phyloP scores from a whole-genome alignment of 2,888 invertebrate genomes.

The Diogma glabrata region DNA sequence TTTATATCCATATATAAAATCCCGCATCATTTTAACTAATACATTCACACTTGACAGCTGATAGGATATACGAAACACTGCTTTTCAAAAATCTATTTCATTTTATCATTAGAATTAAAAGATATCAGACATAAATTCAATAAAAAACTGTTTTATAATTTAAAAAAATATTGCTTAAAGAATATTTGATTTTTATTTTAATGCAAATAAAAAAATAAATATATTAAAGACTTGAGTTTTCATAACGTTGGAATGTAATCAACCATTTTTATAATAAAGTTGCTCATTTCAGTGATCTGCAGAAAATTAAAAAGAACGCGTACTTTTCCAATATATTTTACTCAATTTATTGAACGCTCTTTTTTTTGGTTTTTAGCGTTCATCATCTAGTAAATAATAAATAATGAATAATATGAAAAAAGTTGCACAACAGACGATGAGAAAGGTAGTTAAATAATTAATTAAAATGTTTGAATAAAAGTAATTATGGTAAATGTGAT shows the following conservation, averaged over 20 bases:
- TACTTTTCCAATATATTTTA: conserved; percentile 2
- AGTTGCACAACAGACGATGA: conserved; percentile 17
- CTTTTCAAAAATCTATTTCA: neutral
- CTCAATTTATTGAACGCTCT: conserved; percentile 10
- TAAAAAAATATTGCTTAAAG: too few species aligned
- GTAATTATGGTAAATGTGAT: conserved; percentile 12
- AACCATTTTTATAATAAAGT: conserved; percentile 18
- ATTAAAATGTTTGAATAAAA: conserved; percentile 4
- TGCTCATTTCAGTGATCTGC: conserved; percentile 20
- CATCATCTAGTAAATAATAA: conserved; percentile 5
- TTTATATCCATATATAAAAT: conserved; percentile 1
- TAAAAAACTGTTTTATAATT: too few species aligned
- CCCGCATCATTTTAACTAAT: neutral
- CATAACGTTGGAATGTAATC: too few species aligned
- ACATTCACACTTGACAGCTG: conserved; percentile 6
- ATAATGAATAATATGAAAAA: conserved; percentile 18
- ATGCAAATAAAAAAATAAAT: too few species aligned
- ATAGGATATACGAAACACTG: conserved; percentile 1
- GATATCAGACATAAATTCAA: too few species aligned
- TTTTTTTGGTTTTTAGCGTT: conserved; percentile 5
- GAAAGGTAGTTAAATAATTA: conserved; percentile 17
- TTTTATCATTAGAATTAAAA: too few species aligned
- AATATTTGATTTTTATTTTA: too few species aligned
- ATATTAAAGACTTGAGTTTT: too few species aligned
- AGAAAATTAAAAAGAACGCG: conserved; percentile 8